Evolutionary conservation across 2,797 vertebrate genomes (phyloP).

Genomic region (Stomatorhinus walkeri): DNA sequence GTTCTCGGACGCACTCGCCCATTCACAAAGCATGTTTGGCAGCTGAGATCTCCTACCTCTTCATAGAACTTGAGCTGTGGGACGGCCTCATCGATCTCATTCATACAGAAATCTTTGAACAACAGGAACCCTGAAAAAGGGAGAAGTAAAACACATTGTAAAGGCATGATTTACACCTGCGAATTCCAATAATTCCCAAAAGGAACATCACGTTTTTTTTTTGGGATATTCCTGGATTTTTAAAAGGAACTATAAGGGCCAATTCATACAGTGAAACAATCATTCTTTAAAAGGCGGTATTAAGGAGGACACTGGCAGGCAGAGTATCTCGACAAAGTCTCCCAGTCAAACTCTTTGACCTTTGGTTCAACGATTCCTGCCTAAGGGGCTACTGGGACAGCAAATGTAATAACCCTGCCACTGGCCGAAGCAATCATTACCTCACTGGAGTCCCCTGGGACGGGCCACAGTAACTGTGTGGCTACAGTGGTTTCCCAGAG

Average conservation of each 20-base stretch:
- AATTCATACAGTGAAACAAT: neutral
- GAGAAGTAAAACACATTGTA: neutral
- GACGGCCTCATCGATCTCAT: conserved; percentile 87
- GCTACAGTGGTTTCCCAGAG: neutral
- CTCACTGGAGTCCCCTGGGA: neutral
- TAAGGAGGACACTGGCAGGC: neutral
- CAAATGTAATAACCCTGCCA: neutral
- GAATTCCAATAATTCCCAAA: neutral
- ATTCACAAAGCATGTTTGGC: neutral
- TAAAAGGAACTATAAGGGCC: neutral
- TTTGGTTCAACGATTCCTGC: neutral
- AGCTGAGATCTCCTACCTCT: conserved; percentile 64
- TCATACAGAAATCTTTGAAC: conserved; percentile 94
- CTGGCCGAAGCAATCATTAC: neutral
- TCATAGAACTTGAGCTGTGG: conserved; percentile 97
- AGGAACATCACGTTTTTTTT: neutral
- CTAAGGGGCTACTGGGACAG: neutral
- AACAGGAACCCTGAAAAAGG: conserved; percentile 76
- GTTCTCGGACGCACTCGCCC: neutral
- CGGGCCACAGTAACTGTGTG: neutral
- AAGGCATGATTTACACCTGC: neutral
- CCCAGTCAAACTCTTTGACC: conserved; percentile 29
- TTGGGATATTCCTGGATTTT: neutral
- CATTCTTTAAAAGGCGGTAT: neutral
- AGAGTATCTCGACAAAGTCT: conserved; percentile 32